phyloP scores from a whole-genome alignment of 2,888 invertebrate genomes.

The Andrena dorsata region DNA sequence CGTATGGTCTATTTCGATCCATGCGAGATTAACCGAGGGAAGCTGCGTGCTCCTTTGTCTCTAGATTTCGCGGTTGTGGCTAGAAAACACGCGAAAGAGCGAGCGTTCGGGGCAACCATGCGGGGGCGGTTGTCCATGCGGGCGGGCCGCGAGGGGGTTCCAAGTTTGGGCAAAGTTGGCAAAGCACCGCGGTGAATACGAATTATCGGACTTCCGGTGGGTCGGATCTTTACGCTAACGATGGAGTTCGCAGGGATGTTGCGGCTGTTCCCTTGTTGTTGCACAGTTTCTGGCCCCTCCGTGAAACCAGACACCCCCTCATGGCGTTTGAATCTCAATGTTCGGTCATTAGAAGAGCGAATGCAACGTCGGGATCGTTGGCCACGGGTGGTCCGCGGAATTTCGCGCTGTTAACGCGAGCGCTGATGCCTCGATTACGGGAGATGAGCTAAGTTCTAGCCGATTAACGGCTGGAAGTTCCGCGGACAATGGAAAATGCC shows the following conservation, averaged over 20 bases:
- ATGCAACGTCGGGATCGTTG: conserved; percentile 4
- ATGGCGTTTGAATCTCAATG: conserved; percentile 11
- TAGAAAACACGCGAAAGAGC: not conserved
- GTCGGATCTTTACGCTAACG: conserved; percentile 56
- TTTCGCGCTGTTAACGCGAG: not conserved
- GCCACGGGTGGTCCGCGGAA: not conserved
- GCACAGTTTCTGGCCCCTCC: not conserved
- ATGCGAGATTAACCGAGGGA: not conserved
- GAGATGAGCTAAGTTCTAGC: conserved; percentile 21
- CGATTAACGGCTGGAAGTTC: conserved; percentile 9
- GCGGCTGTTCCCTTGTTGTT: conserved; percentile 24
- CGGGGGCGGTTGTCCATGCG: not conserved
- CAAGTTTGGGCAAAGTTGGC: conserved; percentile 26
- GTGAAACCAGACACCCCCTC: conserved; percentile 38
- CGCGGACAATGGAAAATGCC: not conserved
- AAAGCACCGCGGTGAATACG: conserved; percentile 35
- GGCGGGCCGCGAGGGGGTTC: not conserved
- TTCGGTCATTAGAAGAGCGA: conserved; percentile 21
- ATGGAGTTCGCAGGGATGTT: conserved; percentile 30
- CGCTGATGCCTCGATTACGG: not conserved
- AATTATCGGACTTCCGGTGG: conserved; percentile 64
- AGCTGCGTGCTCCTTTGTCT: not conserved
- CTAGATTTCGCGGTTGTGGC: not conserved
- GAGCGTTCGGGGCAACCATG: not conserved
- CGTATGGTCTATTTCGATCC: not conserved